phyloP scores from a whole-genome alignment of 2,888 invertebrate species.

The Drosophila setosimentum region DNA sequence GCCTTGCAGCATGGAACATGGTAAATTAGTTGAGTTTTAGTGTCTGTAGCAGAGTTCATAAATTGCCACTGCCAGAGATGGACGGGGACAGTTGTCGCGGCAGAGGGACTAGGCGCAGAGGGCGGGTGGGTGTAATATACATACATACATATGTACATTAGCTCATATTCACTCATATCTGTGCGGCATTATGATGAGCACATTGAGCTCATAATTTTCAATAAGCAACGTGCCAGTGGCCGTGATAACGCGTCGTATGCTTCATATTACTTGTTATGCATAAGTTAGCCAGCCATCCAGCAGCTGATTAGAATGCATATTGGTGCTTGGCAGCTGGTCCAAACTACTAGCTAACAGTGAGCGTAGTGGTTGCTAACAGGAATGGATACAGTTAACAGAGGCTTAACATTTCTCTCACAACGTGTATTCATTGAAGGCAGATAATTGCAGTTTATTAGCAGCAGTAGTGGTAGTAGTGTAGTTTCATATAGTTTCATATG shows the following conservation, averaged over 20 bases:
- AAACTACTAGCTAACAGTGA: slow-evolving; percentile 14
- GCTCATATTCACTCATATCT: slow-evolving; percentile 32
- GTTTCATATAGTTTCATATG: slow-evolving; percentile 12
- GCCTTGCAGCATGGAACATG: slow-evolving; percentile 25
- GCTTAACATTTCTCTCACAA: slow-evolving; percentile 15
- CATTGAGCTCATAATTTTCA: slow-evolving; percentile 67
- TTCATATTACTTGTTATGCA: slow-evolving; percentile 59
- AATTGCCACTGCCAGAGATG: slow-evolving; percentile 45
- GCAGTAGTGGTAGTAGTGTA: not conserved
- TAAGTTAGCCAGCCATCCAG: slow-evolving; percentile 11
- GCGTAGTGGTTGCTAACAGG: slow-evolving; percentile 21
- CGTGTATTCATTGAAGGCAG: slow-evolving; percentile 25
- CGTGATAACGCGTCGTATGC: slow-evolving; percentile 68
- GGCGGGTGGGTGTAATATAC: slow-evolving; percentile 3
- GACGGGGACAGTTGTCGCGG: not conserved
- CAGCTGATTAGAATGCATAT: slow-evolving; percentile 63
- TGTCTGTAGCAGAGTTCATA: slow-evolving; percentile 60
- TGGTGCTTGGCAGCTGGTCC: slow-evolving; percentile 16
- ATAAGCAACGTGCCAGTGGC: slow-evolving; percentile 51
- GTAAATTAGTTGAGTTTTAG: slow-evolving; percentile 75
- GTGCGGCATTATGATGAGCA: slow-evolving; percentile 22
- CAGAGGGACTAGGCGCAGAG: not conserved
- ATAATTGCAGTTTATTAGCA: slow-evolving; percentile 49
- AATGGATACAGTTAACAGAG: slow-evolving; percentile 8
- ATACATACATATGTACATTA: too few species aligned